A percentile compares a stretch with the other conserved stretches of the same genome.
These are phyloP conservation scores for Cyphomyrus plagiostoma DNA, from an alignment of 2,113 vertebrate genomes.

Conservation along the genomic window DNA sequence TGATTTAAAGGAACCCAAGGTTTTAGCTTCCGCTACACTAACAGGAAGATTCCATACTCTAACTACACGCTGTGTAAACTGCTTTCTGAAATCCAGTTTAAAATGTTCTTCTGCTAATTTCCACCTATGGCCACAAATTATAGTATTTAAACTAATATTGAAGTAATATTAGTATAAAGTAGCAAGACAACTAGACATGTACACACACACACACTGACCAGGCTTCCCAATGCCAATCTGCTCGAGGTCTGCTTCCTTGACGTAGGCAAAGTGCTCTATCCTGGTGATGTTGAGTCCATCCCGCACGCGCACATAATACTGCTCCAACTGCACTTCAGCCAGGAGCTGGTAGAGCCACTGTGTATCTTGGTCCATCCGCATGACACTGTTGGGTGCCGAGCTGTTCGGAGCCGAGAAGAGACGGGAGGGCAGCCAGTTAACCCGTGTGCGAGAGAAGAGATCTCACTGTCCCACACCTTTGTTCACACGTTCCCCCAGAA, in stretches of 20 bases:
- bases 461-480: not conserved
- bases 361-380: conserved; percentile 71
- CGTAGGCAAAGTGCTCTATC: conserved; percentile 72
- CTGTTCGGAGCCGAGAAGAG: not conserved
- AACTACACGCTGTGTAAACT: too few species aligned
- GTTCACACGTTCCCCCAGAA: not conserved
- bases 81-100: too few species aligned
- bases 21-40: too few species aligned
- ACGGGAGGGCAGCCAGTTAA: not conserved
- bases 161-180: not conserved
- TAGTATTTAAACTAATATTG: not conserved
- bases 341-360: conserved; percentile 73
- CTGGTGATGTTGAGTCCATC: conserved; percentile 78
- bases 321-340: conserved; percentile 72
- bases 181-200: not conserved
- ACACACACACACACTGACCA: conserved; percentile 51
- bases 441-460: not conserved
- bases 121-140: too few species aligned
- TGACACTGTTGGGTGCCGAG: conserved; percentile 37
- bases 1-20: too few species aligned
- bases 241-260: conserved; percentile 74
- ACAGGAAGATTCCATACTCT: too few species aligned
- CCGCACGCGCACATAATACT: conserved; percentile 70
- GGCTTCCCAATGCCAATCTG: conserved; percentile 78
- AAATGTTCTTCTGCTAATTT: too few species aligned